Conservation (phyloP, 2,888 invertebrate species). For the Dasypolia templi region DNA sequence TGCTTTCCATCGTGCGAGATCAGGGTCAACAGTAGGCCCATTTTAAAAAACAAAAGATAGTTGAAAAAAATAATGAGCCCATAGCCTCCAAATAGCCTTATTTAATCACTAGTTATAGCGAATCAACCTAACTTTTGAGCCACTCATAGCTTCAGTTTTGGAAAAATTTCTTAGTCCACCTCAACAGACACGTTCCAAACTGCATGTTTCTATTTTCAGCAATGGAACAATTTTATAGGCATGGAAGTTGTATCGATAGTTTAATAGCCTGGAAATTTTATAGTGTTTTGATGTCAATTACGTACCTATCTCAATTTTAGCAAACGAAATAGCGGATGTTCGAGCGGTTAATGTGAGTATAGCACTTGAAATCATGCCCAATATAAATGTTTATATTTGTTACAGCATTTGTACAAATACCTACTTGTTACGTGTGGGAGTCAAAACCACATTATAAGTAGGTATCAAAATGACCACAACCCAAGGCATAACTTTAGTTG, state of each 20-base stretch:
- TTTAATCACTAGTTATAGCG: not conserved
- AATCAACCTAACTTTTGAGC: not conserved
- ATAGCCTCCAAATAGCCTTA: not conserved
- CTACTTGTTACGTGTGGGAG: not conserved
- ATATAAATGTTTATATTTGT: constrained; percentile 27
- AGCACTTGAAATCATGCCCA: constrained; percentile 25
- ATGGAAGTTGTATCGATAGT: no score
- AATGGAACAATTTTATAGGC: not conserved
- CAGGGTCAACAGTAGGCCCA: no score
- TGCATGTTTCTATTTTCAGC: not conserved
- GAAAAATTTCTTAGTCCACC: not conserved
- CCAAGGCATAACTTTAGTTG: not conserved
- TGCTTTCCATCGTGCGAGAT: not conserved
- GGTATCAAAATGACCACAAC: not conserved
- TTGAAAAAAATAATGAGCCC: not conserved
- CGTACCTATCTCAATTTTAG: constrained; percentile 7
- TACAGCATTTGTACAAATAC: not conserved
- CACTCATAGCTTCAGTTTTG: not conserved
- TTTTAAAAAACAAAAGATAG: no score
- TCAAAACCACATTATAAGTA: no score
- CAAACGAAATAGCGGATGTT: constrained; percentile 28
- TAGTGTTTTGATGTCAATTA: constrained; percentile 23
- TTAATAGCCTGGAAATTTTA: not conserved
- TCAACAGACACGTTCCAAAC: not conserved
- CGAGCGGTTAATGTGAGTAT: constrained; percentile 13